Evolutionary conservation across 1,140 invertebrate genomes (phyloP), one percentile per base, ranked within the genome.

Genomic region (Chymomyza costata): DNA sequence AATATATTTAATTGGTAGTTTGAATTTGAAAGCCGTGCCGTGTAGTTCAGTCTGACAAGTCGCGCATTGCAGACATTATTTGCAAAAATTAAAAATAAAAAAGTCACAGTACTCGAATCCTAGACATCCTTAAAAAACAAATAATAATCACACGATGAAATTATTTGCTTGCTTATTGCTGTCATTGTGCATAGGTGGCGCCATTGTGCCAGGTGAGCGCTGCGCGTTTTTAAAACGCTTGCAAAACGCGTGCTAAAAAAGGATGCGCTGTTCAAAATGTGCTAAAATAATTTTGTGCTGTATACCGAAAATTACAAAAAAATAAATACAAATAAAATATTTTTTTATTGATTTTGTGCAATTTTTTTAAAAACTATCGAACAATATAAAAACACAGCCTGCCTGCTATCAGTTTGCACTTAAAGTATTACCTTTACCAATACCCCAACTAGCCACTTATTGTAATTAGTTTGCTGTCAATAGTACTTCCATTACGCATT

Each of bases 1-100:
- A 78, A 65, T 78, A 55, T 76, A 82, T 82, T 74, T 78, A 78
- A 81, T 73, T 78, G 70, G 50, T 83, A 83, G 81, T 83, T 69
- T 43, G 52, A 51, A 59, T 78, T 69, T 47, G 45, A 68, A 46
- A 47, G 49, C 68, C 64, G 56, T 63, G 41, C 49, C 30, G 65
- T 45, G 55, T 65, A 61, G 59, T 68, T 64, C 54, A 31, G 6
- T 2, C 14, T 21, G 10, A 30, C 31, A 43, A 39, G 61, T 54
- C 39, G 18, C 2, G 18, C 19, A 13, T 6, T n/a, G n/a, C 28
- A 32, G 11, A 32, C 21, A 14, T 40, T n/a, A 6, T 10, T 15
- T 7, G 10, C 15, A n/a, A n/a, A n/a, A n/a, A 11, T 13, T 44
- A 6, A 30, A 16, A 43, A 19, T 1, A n/a, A n/a, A 25, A 25